These are phyloP conservation scores for Minunthozetes semirufus DNA, from an alignment of 2,888 invertebrate species.

Conservation along the genomic window DNA sequence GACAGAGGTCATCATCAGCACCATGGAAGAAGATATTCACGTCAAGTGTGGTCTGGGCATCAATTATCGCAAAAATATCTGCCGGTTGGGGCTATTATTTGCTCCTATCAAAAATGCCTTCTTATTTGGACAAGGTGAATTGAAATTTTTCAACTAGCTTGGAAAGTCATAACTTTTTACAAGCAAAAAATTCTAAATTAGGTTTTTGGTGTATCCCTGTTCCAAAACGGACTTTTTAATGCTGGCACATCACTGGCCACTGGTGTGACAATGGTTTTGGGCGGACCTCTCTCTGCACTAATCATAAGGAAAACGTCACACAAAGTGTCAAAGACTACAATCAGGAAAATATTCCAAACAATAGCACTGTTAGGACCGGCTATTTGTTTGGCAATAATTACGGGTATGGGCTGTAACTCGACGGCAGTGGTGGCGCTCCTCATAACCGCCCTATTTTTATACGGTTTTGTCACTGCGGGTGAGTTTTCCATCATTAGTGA, in stretches of 20 bases:
- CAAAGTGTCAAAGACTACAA: constrained; percentile 33
- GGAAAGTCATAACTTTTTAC: too few relatives aligned
- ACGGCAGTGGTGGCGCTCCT: constrained; percentile 6
- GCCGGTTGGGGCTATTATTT: constrained; percentile 27
- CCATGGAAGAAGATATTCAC: constrained; percentile 30
- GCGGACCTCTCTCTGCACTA: neutral
- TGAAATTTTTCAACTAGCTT: neutral
- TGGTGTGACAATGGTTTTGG: constrained; percentile 14
- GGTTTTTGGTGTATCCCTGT: constrained; percentile 10
- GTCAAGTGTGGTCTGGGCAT: neutral
- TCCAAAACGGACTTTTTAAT: constrained; percentile 29
- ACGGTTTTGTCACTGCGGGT: constrained; percentile 35
- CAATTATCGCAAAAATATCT: constrained; percentile 19
- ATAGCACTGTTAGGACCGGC: constrained; percentile 39
- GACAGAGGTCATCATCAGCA: constrained; percentile 1
- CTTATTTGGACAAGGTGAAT: constrained; percentile 23
- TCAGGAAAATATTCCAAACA: constrained; percentile 26
- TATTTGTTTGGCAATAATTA: constrained; percentile 24
- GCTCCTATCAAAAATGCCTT: constrained; percentile 15
- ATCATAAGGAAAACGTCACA: neutral
- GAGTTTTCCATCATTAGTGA: constrained; percentile 30
- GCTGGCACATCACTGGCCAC: neutral
- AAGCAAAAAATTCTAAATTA: neutral
- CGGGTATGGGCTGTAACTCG: neutral
- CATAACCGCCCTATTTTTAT: constrained; percentile 24